Evolutionary conservation across 2,113 vertebrate species (phyloP), one percentile per base, ranked within the genome.

Genomic region (Dendropsophus ebraccatus): DNA sequence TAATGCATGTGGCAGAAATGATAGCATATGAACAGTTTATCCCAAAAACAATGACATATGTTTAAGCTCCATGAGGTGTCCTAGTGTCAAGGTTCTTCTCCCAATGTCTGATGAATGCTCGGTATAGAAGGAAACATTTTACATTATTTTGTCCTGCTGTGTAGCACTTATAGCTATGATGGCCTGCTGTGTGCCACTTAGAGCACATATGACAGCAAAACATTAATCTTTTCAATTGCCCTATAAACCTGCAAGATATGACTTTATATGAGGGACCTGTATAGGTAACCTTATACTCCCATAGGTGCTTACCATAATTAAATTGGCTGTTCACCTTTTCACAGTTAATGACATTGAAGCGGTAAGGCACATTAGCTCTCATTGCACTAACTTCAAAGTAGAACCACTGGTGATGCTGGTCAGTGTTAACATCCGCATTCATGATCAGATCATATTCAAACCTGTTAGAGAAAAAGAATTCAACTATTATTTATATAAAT

Each of bases 241-340:
- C 35, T 17, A 23, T 45, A 28, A 49, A 25, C 47, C 47, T 67
- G 60, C 25, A 67, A 62, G 28, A 12, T 67, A 47, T 21, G 32
- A 47, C 41, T 25, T 62, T n/a, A 81, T 50, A 30, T 69, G 45
- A 19, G 14, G 4, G 52, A 41, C 28, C 62, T 69, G 28, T 28
- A 82, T 32, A 50, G 2, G 7, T 69, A 50, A n/a, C 9, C 67
- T 73, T 83, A 12, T 32, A 58, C 37, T 50, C 62, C 72, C 65
- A 14, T 1, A 37, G 78, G 49, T 21, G 82, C 94, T 62, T 94
- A 99, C 97, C 97, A 0, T 97, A 98, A 91, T 98, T 99, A 90
- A 97, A 99, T 84, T 99, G 97, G 89, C 97, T 99, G 92, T 99
- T 97, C 89, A 91, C 80, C 92, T 99, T 99, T 93, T 99, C 97